Evolutionary conservation across 2,113 vertebrate species (phyloP).

Genomic region (Glaucomys volans): DNA sequence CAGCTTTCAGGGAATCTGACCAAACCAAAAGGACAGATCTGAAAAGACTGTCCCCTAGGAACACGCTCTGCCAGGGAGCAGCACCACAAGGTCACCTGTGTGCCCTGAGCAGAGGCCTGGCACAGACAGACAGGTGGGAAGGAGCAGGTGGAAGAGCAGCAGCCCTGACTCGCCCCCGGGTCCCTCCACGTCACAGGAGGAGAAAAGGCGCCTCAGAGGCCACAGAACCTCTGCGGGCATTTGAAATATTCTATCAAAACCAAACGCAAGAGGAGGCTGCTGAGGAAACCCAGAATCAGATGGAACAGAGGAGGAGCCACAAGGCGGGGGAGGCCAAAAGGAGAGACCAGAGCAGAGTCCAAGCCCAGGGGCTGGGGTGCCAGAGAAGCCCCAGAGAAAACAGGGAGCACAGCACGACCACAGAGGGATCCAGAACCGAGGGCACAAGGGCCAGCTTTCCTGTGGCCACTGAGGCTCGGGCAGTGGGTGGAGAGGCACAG

Average conservation of each 20-base stretch:
- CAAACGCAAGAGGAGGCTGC: background rate
- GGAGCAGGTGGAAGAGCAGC: too few species aligned
- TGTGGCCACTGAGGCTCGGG: fast-evolving
- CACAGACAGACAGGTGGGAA: background rate
- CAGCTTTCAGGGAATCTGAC: background rate
- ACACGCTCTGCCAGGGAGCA: fast-evolving
- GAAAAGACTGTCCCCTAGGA: fast-evolving
- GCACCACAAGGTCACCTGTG: fast-evolving
- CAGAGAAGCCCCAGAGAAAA: background rate
- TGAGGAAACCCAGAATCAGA: too few species aligned
- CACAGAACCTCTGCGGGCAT: too few species aligned
- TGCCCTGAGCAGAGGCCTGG: background rate
- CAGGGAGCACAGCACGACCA: fast-evolving
- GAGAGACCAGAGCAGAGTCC: too few species aligned
- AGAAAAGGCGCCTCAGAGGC: too few species aligned
- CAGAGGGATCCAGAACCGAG: background rate
- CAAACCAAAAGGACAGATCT: background rate
- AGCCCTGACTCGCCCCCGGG: too few species aligned
- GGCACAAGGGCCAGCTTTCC: background rate
- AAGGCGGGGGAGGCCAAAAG: too few species aligned
- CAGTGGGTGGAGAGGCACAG: fast-evolving
- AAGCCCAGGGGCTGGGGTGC: fast-evolving
- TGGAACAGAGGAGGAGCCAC: background rate
- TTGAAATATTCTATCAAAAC: background rate
- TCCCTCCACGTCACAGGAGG: too few species aligned